phyloP scores from a whole-genome alignment of 2,888 invertebrate species.

The Junonia oenone region DNA sequence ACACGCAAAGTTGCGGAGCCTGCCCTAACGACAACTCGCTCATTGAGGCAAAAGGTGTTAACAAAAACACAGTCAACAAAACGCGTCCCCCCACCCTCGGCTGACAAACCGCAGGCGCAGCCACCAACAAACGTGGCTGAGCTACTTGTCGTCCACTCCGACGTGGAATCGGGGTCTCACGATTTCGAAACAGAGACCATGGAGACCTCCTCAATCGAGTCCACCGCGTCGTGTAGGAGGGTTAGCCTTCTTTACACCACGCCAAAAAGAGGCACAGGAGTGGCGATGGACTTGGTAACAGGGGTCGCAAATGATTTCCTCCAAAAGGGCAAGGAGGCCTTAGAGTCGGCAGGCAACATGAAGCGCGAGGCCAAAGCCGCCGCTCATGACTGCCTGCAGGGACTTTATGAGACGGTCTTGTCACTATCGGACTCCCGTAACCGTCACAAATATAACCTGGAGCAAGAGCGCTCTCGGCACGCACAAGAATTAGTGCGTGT shows the following conservation, averaged over 20 bases:
- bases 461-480: slow-evolving; percentile 23
- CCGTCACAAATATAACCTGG: slow-evolving; percentile 18
- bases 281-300: neutral
- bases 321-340: slow-evolving; percentile 17
- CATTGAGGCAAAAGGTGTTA: no score
- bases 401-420: neutral
- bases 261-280: neutral
- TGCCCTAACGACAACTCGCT: no score
- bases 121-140: neutral
- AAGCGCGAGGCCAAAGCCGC: no score
- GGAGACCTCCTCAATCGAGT: neutral
- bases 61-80: no score
- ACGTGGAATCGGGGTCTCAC: neutral
- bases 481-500: slow-evolving; percentile 18
- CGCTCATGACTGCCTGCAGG: slow-evolving; percentile 5
- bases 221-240: neutral
- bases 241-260: neutral
- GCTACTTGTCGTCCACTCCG: neutral
- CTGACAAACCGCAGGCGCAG: neutral
- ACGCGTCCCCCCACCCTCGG: no score
- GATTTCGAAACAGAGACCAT: neutral
- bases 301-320: neutral
- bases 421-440: slow-evolving; percentile 27
- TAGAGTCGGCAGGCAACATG: slow-evolving; percentile 23
- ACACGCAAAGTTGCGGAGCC: no score